phyloP scores from a whole-genome alignment of 2,113 vertebrate genomes.

The Nestor notabilis region DNA sequence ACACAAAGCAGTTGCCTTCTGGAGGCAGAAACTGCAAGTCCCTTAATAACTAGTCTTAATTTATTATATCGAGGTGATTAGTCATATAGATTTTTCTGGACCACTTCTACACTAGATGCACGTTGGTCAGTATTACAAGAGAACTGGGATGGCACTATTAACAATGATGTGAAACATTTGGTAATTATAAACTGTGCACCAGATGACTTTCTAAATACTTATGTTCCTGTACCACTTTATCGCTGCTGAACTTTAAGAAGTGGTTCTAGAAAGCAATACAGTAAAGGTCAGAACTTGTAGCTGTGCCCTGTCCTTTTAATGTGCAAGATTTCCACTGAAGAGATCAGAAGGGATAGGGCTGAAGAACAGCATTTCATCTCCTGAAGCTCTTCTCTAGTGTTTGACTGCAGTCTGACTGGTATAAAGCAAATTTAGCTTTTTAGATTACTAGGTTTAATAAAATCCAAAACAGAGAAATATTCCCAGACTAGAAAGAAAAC shows the following conservation, averaged over 20 bases:
- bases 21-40: background rate
- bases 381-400: background rate
- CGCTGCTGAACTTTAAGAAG: background rate
- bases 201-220: background rate
- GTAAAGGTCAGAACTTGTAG: background rate
- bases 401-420: background rate
- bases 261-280: background rate
- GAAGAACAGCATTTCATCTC: background rate
- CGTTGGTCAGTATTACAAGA: background rate
- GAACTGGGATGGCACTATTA: background rate
- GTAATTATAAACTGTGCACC: background rate
- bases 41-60: background rate
- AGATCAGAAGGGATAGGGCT: background rate
- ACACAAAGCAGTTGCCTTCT: background rate
- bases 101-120: background rate
- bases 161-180: background rate
- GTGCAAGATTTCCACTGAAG: background rate
- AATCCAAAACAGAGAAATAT: background rate
- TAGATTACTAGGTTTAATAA: constrained; percentile 41
- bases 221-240: background rate
- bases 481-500: background rate
- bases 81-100: background rate
- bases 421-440: background rate
- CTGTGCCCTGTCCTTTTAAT: background rate
- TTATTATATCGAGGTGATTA: background rate